phyloP scores from a whole-genome alignment of 2,113 vertebrate species.

The Loxodonta africana region DNA sequence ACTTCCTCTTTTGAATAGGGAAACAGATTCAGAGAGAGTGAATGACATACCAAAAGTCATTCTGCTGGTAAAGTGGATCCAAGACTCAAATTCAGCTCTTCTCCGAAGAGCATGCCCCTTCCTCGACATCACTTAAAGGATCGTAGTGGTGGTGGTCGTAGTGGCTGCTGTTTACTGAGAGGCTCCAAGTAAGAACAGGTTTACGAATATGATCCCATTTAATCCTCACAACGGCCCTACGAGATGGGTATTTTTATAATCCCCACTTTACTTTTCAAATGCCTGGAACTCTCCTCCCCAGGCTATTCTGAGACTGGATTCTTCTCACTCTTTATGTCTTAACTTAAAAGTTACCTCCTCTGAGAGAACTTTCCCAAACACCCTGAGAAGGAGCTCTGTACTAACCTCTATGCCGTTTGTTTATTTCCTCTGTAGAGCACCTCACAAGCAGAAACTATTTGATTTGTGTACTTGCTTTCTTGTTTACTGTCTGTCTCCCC shows the following conservation, averaged over 20 bases:
- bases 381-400: not conserved
- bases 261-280: not conserved
- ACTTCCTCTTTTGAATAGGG: not conserved
- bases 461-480: not conserved
- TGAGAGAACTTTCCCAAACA: not conserved
- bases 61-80: not conserved
- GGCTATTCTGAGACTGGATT: not conserved
- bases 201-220: no score
- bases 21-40: not conserved
- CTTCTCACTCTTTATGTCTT: not conserved
- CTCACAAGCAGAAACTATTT: not conserved
- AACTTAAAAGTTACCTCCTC: not conserved
- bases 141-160: fast-evolving
- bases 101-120: not conserved
- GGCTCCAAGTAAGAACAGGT: not conserved
- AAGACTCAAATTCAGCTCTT: not conserved
- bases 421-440: not conserved
- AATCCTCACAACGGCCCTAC: not conserved
- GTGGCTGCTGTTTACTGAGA: not conserved
- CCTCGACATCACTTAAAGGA: no score
- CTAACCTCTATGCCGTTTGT: no score
- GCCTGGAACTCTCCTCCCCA: not conserved
- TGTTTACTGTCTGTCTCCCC: not conserved
- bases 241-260: not conserved
- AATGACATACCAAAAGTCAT: fast-evolving